These are phyloP conservation scores for Antechinus stuartii DNA, from an alignment of 2,113 vertebrate species.

Conservation along the genomic window DNA sequence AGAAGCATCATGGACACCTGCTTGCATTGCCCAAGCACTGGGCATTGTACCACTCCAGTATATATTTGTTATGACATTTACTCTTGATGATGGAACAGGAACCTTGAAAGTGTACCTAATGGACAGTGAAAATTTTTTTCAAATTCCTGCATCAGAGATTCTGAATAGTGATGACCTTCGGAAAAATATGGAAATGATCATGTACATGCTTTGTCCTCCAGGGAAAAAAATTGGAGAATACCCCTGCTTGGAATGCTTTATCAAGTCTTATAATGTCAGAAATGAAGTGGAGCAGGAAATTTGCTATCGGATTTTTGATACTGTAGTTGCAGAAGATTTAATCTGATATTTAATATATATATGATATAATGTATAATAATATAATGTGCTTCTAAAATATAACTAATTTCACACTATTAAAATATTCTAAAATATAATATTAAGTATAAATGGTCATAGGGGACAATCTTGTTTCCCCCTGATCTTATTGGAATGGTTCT, in stretches of 20 bases:
- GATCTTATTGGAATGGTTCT: too few relatives aligned
- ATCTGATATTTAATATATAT: conserved; percentile 60
- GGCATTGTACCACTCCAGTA: conserved; percentile 89
- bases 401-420: conserved; percentile 21
- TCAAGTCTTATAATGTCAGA: conserved; percentile 86
- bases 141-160: conserved; percentile 89
- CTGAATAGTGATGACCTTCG: conserved; percentile 87
- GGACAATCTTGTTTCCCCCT: too few relatives aligned
- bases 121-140: conserved; percentile 91
- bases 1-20: conserved; percentile 77
- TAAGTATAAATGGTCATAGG: too few relatives aligned
- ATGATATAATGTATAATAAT: conserved; percentile 16
- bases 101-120: conserved; percentile 89
- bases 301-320: conserved; percentile 92
- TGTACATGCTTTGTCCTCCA: conserved; percentile 89
- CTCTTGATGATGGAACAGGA: conserved; percentile 90
- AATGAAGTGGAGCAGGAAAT: conserved; percentile 75
- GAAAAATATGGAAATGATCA: conserved; percentile 84
- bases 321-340: conserved; percentile 82
- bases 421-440: neutral
- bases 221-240: conserved; percentile 83
- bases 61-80: conserved; percentile 91
- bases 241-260: conserved; percentile 92
- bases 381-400: neutral
- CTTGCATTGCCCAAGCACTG: conserved; percentile 86